Evolutionary conservation across 1,140 invertebrate species (phyloP), one percentile per base, ranked within the genome.

Genomic region (Procambarus virginalis): DNA sequence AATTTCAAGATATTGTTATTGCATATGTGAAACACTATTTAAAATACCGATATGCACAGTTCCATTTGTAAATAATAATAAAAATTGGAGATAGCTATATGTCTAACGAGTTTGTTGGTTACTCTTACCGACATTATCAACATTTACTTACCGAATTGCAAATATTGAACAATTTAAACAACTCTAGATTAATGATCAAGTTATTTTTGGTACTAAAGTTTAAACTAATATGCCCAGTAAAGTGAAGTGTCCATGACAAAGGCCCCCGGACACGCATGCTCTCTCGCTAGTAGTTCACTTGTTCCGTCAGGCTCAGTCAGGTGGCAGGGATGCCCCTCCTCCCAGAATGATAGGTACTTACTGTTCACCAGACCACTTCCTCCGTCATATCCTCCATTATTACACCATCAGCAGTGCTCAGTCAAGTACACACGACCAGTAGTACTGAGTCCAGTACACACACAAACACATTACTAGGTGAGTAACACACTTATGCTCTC

Each of bases 221-320:
- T 78, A 88, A 86, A 48, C 55, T 60, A 81, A 78, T 60, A 70
- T 84, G 48, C 70, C 20, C 60, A 70, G n/a, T 70, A 70, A 70
- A 70, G 68, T 70, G 68, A 70, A 83, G 68, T 76, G 82, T 86
- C 89, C 89, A 90, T 90, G 89, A 90, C 89, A 90, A 84, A 90
- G 89, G 89, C 89, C 89, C 83, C 89, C 89, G 89, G 89, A 90
- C 89, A 88, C 80, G 90, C 86, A 83, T 77, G 82, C 90, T 91
- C 90, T 91, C 90, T 91, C 86, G 90, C 86, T 91, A 91, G n/a
- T n/a, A n/a, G 90, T 88, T 84, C 85, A 91, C 90, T 84, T 88
- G 90, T 91, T 91, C 79, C 79, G 76, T 84, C 85, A 89, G 85
- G 86, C 90, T 91, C 86, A 84, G 85, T 89, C 81, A 76, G 85